phyloP scores from a whole-genome alignment of 2,113 vertebrate genomes.

The Otis tarda region DNA sequence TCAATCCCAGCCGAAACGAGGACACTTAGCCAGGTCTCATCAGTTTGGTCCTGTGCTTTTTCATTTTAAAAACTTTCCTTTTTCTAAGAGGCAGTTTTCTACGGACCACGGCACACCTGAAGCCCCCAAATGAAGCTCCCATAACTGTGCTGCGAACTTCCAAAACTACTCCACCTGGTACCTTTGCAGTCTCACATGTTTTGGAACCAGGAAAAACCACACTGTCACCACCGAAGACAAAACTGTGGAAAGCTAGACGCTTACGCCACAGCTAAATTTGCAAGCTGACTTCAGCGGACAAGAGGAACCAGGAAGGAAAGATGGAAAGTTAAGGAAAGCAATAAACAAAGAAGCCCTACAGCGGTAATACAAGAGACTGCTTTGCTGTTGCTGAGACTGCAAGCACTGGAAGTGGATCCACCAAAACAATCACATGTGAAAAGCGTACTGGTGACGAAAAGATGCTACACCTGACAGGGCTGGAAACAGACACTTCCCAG shows the following conservation, averaged over 20 bases:
- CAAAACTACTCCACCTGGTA: background rate
- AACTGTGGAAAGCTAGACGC: background rate
- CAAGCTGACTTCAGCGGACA: background rate
- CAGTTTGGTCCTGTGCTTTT: background rate
- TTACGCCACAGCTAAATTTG: background rate
- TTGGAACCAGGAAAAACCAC: background rate
- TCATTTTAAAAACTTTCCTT: background rate
- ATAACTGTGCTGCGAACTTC: background rate
- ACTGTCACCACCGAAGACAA: background rate
- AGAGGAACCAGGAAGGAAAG: background rate
- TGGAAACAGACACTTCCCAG: background rate
- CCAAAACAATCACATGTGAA: background rate
- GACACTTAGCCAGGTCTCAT: fast-evolving
- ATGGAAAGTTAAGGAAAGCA: background rate
- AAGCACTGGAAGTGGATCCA: background rate
- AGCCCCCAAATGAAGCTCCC: background rate
- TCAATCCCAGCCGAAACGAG: too few species aligned
- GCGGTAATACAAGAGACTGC: background rate
- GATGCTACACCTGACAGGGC: background rate
- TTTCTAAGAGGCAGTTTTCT: background rate
- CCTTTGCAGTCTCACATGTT: background rate
- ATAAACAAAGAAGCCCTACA: background rate
- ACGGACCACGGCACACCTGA: background rate
- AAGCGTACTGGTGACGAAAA: background rate
- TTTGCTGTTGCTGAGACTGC: background rate